phyloP scores from a whole-genome alignment of 2,113 vertebrate species.

The Caranx melampygus region DNA sequence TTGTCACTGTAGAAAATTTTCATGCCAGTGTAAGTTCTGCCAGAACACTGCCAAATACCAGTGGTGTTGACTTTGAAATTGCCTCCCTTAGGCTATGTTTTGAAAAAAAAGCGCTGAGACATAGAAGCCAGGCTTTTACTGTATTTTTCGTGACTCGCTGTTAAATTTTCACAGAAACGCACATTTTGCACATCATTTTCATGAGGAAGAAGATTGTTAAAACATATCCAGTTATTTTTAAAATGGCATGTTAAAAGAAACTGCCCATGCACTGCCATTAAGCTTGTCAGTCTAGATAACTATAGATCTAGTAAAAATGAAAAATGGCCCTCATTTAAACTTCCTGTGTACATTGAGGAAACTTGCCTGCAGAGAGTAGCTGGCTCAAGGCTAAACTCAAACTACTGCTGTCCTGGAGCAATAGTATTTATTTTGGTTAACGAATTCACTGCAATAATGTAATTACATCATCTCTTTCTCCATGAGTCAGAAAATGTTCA shows the following conservation, averaged over 20 bases:
- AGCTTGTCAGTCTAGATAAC: background rate
- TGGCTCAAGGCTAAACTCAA: slow-evolving; percentile 12
- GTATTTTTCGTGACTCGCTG: slow-evolving; percentile 22
- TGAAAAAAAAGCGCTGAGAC: slow-evolving; percentile 1
- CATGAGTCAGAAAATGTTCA: slow-evolving; percentile 12
- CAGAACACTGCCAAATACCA: slow-evolving; percentile 50
- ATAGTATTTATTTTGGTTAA: slow-evolving; percentile 2
- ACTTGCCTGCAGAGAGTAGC: slow-evolving; percentile 5
- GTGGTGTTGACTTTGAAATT: slow-evolving; percentile 36
- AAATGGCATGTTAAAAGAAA: background rate
- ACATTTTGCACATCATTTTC: slow-evolving; percentile 13
- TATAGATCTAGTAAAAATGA: background rate
- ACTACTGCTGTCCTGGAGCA: background rate
- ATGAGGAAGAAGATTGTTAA: background rate
- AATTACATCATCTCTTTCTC: slow-evolving; percentile 12
- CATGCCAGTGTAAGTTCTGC: slow-evolving; percentile 48
- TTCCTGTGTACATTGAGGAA: background rate
- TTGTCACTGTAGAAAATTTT: slow-evolving; percentile 34
- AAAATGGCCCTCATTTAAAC: slow-evolving; percentile 7
- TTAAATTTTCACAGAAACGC: slow-evolving; percentile 27
- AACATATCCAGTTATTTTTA: background rate
- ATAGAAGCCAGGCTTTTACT: slow-evolving; percentile 32
- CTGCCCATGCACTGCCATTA: background rate
- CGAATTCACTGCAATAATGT: background rate
- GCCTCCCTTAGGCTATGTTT: slow-evolving; percentile 33